Conservation (phyloP, 2,888 invertebrate species). For the Stictocephala bisonia region DNA sequence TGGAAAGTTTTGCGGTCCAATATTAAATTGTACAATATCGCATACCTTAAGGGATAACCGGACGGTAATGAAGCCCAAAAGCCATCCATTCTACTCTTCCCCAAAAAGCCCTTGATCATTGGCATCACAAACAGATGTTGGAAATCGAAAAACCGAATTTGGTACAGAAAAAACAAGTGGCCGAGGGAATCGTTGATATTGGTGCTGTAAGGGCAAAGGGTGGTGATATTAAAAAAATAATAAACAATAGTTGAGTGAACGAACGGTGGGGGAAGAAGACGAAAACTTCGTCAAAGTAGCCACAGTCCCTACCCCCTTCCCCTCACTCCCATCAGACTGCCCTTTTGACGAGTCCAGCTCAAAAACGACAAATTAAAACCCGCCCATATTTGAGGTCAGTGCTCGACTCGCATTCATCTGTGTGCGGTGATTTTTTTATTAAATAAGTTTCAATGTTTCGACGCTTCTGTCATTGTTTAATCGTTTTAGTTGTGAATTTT, state of each 20-base stretch:
- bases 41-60: too few relatives aligned
- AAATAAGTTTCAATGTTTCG: conserved; percentile 36
- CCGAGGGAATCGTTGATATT: conserved; percentile 69
- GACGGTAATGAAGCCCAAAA: too few relatives aligned
- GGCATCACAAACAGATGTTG: too few relatives aligned
- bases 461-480: conserved; percentile 23
- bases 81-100: too few relatives aligned
- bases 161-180: too few relatives aligned
- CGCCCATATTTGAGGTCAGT: conserved; percentile 32
- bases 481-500: conserved; percentile 31
- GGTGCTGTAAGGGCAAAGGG: conserved; percentile 64
- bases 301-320: conserved; percentile 13
- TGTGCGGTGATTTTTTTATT: conserved; percentile 34
- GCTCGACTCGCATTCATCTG: neutral
- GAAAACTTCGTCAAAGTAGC: conserved; percentile 36
- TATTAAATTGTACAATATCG: too few relatives aligned
- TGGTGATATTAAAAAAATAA: conserved; percentile 47
- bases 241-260: conserved; percentile 24
- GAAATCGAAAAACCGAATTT: too few relatives aligned
- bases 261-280: neutral
- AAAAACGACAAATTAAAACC: conserved; percentile 33
- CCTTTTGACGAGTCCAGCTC: conserved; percentile 37
- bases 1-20: too few relatives aligned
- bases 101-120: too few relatives aligned
- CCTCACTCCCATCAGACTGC: too few relatives aligned